A percentile compares a stretch with the other conserved stretches of the same genome.
These are phyloP conservation scores for Amblyornis subalaris DNA, from an alignment of 2,113 vertebrate genomes.

Conservation along the genomic window DNA sequence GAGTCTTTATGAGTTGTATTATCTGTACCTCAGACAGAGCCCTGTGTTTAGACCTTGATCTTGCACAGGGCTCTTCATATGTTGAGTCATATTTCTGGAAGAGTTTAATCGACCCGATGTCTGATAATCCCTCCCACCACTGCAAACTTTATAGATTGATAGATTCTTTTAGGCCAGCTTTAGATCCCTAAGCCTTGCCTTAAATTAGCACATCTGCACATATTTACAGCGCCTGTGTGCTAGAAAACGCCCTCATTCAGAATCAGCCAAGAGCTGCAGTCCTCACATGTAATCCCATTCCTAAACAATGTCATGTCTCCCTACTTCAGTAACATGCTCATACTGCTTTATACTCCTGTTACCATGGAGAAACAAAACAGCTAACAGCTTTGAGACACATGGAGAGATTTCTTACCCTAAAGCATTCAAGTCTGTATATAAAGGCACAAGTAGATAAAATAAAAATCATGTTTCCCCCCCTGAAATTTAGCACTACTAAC, in stretches of 20 bases:
- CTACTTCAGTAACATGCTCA: neutral
- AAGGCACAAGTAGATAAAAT: neutral
- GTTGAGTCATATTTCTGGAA: neutral
- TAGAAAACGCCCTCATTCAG: neutral
- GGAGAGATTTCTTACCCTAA: neutral
- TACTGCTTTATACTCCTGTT: constrained; percentile 2
- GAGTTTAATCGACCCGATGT: neutral
- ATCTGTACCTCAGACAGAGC: neutral
- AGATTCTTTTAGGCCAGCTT: neutral
- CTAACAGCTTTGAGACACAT: neutral
- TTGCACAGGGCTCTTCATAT: neutral
- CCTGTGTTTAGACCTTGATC: neutral
- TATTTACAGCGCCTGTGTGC: neutral
- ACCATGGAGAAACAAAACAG: constrained; percentile 52
- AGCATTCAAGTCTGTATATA: neutral
- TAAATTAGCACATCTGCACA: neutral
- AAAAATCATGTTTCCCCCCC: neutral
- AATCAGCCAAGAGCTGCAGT: neutral
- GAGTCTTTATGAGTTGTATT: neutral
- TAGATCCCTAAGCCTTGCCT: neutral
- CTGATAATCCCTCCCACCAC: neutral
- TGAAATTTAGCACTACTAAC: neutral
- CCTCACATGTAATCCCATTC: neutral
- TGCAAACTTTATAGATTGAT: neutral
- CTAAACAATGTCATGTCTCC: neutral